Conservation (phyloP, 2,888 invertebrate genomes). For the Zootermopsis nevadensis region DNA sequence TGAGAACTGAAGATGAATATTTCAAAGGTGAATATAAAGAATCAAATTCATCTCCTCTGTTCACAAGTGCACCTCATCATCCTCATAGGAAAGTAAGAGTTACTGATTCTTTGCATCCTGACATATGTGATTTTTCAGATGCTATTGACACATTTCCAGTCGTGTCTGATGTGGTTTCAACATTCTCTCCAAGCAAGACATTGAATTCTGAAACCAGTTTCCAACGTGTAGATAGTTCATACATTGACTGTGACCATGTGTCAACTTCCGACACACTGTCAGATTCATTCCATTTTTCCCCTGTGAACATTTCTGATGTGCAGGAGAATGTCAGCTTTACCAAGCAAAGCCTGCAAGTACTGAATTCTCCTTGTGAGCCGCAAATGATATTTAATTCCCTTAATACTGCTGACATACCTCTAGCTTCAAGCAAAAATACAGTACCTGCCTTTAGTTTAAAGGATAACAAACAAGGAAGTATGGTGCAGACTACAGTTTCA, state of each 20-base stretch:
- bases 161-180: not conserved
- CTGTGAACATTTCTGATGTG: not conserved
- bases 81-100: not conserved
- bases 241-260: not conserved
- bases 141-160: not conserved
- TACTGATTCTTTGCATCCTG: not conserved
- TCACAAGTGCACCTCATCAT: constrained; percentile 9
- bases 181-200: not conserved
- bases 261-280: not conserved
- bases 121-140: not conserved
- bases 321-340: not conserved
- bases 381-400: too few species aligned
- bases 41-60: not conserved
- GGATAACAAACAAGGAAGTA: not conserved
- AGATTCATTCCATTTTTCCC: constrained; percentile 20
- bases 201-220: not conserved
- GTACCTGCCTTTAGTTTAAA: not conserved
- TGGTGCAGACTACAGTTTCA: not conserved
- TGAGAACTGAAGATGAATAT: not conserved
- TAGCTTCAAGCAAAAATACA: not conserved
- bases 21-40: not conserved
- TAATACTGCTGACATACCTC: not conserved
- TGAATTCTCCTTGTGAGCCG: not conserved
- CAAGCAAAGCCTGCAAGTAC: not conserved
- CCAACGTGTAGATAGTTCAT: not conserved